Base-by-base conservation (phyloP, 1,140 invertebrate genomes). In the Bacillus rossius region DNA sequence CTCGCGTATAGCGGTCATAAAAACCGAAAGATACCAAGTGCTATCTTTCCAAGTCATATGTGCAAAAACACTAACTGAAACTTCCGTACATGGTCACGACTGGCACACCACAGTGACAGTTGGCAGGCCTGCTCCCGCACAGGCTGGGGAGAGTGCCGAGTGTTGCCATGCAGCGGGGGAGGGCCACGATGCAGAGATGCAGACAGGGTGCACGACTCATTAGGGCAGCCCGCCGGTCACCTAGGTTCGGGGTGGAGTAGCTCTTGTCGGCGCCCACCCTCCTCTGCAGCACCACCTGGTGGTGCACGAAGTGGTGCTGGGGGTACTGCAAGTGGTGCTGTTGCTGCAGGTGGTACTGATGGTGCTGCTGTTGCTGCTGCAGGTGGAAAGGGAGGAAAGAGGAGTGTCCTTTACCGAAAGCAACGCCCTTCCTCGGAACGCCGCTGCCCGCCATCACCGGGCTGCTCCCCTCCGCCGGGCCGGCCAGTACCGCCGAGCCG, bases 191-290 rank as follows among this genome's bases (percentile, higher is more conserved):
- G 22, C 41, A 55, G 29, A 14, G 22, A 7, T 20, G 29, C 29
- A 40, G 57, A 17, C 17, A 61, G 51, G 29, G 52, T 23, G 8
- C 29, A 20, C 53, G n/a, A n/a, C n/a, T n/a, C n/a, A n/a, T n/a
- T n/a, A 29, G 26, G 34, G n/a, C 40, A 14, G 19, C 45, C 17
- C 63, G 55, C 57, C 50, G 53, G 61, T 70, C 71, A 94, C 92
- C 91, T 93, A 95, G 76, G 79, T 92, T 91, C 61, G 92, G 93
- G 65, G 92, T 90, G 68, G 91, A 94, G 66, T 85, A 87, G 75
- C 91, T 92, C 77, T 89, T 83, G 48, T 61, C 63, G 13, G 29
- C 29, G 5, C 29, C 29, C 10, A 34, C 29, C 10, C 29, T 34
- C 51, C 19, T n/a, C 47, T 25, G 26, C 47, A n/a, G n/a, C 8